Conservation (phyloP, 2,797 vertebrate species). For the Hoplostethus atlanticus region DNA sequence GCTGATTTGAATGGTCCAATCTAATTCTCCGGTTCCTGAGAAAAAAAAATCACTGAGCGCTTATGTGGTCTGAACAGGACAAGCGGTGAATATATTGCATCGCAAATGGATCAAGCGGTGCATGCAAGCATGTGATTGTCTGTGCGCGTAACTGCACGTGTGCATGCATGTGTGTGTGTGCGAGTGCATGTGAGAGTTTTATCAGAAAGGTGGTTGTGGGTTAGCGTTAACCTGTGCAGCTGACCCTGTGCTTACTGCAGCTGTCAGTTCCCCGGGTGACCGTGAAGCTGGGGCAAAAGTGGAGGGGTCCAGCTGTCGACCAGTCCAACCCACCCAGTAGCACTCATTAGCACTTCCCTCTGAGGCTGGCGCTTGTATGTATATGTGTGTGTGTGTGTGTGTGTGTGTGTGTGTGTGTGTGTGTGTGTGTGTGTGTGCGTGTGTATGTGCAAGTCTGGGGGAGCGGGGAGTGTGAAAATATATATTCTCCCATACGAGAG, state of each 20-base stretch:
- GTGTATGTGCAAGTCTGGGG: neutral
- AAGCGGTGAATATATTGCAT: too few species aligned
- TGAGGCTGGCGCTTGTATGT: neutral
- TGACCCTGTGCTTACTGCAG: neutral
- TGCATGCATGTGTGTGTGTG: neutral
- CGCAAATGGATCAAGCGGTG: too few species aligned
- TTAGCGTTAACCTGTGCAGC: too few species aligned
- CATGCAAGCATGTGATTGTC: neutral
- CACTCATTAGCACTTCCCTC: slow-evolving; percentile 38
- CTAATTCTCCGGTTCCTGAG: too few species aligned
- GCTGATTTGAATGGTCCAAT: too few species aligned
- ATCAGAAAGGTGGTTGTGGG: too few species aligned
- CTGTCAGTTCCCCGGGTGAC: slow-evolving; percentile 19
- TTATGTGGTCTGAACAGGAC: too few species aligned
- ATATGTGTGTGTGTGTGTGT: neutral
- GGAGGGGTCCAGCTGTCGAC: neutral
- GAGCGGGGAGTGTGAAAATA: neutral
- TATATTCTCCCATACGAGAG: too few species aligned
- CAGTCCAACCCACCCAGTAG: neutral
- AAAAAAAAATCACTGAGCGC: too few species aligned
- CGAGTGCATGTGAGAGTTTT: neutral
- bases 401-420: neutral
- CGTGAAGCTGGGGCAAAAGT: neutral
- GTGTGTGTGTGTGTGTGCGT: slow-evolving; percentile 5
- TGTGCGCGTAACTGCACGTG: neutral